Base-by-base conservation (phyloP, 2,888 invertebrate species). In the Slavum lentiscoides region DNA sequence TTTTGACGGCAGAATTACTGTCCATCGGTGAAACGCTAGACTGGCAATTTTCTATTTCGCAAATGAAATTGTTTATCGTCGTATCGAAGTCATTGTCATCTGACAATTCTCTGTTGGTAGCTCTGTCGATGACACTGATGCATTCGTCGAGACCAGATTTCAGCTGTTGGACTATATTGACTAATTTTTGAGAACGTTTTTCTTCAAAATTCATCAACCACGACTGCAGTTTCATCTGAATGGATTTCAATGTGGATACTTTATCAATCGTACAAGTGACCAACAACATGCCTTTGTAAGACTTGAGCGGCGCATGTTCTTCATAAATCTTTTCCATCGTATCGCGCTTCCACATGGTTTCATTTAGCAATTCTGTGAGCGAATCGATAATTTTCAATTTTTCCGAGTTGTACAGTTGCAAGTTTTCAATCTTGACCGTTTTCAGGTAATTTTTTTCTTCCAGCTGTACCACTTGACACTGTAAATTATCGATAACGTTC, bases 331-430 rank as follows among this genome's bases (percentile, higher is more conserved):
- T 37, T 39, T 64, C 64, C 53, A 80, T 72, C 0, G 55, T 39
- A 11, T 70, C 70, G 17, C 62, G 62, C 13, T 70, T 80, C 77
- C 77, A 80, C 8, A 21, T 55, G 13, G 70, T 55, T 49, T 80
- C 77, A 0, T 80, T 70, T 9, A 70, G 23, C 1, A 17, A 37
- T 1, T 15, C 8, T 0, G 55, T 55, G 5, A 80, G 64, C 2
- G 77, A 80, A 15, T 62, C 49, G 21, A 80, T 80, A 19, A 80
- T 62, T 69, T 80, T 80, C 37, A 80, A 62, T 55, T 80, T 80
- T 43, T 80, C 77, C 1, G 69, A 80, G 55, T 80, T 80, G 39
- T 70, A 70, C 39, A 80, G 64, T 64, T 80, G 77, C 55, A 80
- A 70, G 70, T 80, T 62, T 39, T 80, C 77, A 8, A 80, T 80